Conservation (phyloP, 2,113 vertebrate genomes). For the Ploceus nigricollis region DNA sequence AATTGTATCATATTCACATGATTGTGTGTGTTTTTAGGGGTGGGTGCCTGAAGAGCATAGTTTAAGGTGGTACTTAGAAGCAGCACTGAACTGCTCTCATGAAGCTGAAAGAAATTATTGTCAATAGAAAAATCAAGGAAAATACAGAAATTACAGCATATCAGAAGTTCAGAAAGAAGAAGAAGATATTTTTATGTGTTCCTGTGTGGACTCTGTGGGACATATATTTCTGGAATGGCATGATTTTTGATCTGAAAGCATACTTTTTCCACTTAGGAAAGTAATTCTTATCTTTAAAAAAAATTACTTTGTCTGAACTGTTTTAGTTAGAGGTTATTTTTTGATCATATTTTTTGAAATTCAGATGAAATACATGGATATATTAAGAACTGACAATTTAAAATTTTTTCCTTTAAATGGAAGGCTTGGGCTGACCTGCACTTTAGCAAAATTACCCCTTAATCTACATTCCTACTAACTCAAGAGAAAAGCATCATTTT, state of each 20-base stretch:
- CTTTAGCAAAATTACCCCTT: not conserved
- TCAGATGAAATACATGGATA: not conserved
- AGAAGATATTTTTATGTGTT: not conserved
- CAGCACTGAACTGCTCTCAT: not conserved
- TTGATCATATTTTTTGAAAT: not conserved
- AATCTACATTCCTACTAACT: not conserved
- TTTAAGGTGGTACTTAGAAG: not conserved
- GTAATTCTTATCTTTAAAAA: not conserved
- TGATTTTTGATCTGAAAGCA: not conserved
- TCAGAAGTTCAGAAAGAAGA: not conserved
- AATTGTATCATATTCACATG: not conserved
- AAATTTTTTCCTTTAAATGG: not conserved
- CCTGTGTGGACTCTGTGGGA: not conserved
- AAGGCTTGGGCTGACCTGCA: not conserved
- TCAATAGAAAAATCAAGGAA: not conserved
- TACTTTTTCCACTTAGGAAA: not conserved
- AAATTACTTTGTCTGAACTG: not conserved
- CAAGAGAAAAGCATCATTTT: not conserved
- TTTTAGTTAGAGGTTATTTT: not conserved
- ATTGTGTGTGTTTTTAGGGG: not conserved
- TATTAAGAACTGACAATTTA: not conserved
- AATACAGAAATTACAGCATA: not conserved
- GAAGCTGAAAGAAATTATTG: not conserved
- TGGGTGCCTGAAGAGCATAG: not conserved
- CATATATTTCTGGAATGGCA: not conserved